Evolutionary conservation across 2,113 vertebrate genomes (phyloP).

Genomic region (Nanorana parkeri): DNA sequence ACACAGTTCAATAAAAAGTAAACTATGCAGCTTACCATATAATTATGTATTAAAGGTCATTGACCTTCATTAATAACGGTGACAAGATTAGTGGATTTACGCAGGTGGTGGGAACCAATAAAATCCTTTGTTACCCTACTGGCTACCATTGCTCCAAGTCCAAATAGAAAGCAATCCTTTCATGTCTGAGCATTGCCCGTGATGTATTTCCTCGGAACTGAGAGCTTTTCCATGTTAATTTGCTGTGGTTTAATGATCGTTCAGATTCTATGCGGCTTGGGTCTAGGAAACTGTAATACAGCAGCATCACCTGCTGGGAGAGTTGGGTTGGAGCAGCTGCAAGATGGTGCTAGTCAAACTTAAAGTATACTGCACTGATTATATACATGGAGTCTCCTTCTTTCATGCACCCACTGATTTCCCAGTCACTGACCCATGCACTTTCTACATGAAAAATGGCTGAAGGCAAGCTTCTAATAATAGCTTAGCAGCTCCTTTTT

Average conservation of each 20-base stretch:
- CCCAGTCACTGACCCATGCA: slow-evolving; percentile 28
- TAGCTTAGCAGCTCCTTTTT: slow-evolving; percentile 19
- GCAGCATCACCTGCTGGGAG: slow-evolving; percentile 68
- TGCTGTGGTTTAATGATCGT: background rate
- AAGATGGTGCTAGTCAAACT: slow-evolving; percentile 47
- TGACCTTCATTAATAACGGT: too few relatives aligned
- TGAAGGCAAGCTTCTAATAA: slow-evolving; percentile 36
- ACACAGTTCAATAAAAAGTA: too few relatives aligned
- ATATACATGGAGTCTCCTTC: slow-evolving; percentile 20
- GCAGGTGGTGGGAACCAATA: too few relatives aligned
- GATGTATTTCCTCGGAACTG: too few relatives aligned
- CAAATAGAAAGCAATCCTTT: too few relatives aligned
- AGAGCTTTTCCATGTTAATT: background rate
- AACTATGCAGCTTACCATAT: too few relatives aligned
- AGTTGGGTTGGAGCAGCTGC: slow-evolving; percentile 56
- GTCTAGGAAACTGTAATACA: slow-evolving; percentile 59
- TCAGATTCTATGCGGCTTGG: slow-evolving; percentile 34
- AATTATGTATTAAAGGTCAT: too few relatives aligned
- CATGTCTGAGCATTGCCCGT: too few relatives aligned
- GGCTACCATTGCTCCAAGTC: too few relatives aligned
- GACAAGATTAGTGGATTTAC: too few relatives aligned
- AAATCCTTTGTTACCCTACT: too few relatives aligned
- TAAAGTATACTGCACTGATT: background rate
- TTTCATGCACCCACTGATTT: slow-evolving; percentile 21
- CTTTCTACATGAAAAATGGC: slow-evolving; percentile 17